A percentile compares a stretch with the other conserved stretches of the same genome.
Conservation (phyloP, 2,797 vertebrate genomes). For the Hybognathus amarus region DNA sequence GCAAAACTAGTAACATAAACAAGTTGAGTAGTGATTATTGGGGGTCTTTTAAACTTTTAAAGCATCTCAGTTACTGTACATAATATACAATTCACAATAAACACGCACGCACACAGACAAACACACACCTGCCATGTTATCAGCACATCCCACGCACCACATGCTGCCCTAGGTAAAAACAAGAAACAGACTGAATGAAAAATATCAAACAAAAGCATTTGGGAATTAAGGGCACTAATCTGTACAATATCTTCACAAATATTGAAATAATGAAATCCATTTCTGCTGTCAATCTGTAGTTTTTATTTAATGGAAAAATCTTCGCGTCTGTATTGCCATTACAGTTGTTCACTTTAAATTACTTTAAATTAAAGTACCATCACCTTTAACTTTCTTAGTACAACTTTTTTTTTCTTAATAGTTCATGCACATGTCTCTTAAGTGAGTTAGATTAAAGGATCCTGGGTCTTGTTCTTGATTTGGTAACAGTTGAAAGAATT, state of each 20-base stretch:
- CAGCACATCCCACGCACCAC: slow-evolving; percentile 55
- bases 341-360: background rate
- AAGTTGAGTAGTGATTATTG: background rate
- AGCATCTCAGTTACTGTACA: background rate
- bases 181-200: slow-evolving; percentile 23
- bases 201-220: slow-evolving; percentile 17
- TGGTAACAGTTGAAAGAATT: background rate
- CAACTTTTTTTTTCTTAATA: background rate
- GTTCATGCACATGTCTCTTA: slow-evolving; percentile 10
- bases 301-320: background rate
- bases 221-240: background rate
- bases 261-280: background rate
- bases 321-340: background rate
- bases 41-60: background rate
- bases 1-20: background rate
- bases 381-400: background rate
- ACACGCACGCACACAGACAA: slow-evolving; percentile 27
- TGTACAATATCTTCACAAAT: background rate
- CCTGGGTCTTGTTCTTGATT: slow-evolving; percentile 11
- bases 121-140: slow-evolving; percentile 58
- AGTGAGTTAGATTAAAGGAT: slow-evolving; percentile 14
- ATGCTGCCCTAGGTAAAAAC: slow-evolving; percentile 33
- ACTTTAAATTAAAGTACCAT: background rate
- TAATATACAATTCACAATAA: background rate
- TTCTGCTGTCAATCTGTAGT: background rate